A percentile compares a stretch with the other conserved stretches of the same genome.
phyloP scores from a whole-genome alignment of 2,888 invertebrate genomes.

The Achlya flavicornis region DNA sequence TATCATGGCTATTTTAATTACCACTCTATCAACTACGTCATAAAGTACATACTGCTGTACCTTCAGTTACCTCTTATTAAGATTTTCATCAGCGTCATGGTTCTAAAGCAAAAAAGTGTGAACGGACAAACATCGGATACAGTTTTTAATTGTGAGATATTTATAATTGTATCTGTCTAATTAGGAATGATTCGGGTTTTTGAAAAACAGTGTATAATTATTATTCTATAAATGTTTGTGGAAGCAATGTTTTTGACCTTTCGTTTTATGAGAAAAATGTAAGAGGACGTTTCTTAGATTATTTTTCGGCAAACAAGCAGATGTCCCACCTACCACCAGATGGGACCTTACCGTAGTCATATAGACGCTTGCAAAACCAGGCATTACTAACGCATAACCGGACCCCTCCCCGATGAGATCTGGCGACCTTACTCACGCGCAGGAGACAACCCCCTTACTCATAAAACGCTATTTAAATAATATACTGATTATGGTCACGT shows the following conservation, averaged over 20 bases:
- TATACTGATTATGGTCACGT: no score
- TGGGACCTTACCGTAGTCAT: no score
- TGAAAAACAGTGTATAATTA: background rate
- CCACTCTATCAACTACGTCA: background rate
- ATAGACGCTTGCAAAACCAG: no score
- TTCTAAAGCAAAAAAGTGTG: slow-evolving; percentile 33
- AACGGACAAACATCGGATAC: slow-evolving; percentile 17
- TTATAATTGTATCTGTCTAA: slow-evolving; percentile 23
- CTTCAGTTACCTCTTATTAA: background rate
- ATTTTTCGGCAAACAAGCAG: no score
- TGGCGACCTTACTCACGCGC: no score
- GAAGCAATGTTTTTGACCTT: background rate
- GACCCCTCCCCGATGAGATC: no score
- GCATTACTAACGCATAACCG: no score
- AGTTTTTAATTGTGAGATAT: slow-evolving; percentile 19
- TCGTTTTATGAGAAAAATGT: background rate
- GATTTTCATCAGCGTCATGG: slow-evolving; percentile 16
- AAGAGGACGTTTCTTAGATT: background rate
- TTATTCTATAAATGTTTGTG: no score
- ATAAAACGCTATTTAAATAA: no score
- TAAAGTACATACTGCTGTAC: slow-evolving; percentile 20
- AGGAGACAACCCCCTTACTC: no score
- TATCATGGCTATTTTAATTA: background rate
- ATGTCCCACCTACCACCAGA: no score
- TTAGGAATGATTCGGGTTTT: slow-evolving; percentile 29